Percentiles rank a stretch among this genome's conserved stretches.
phyloP scores from a whole-genome alignment of 2,888 invertebrate species.

The Xestia c-nigrum region DNA sequence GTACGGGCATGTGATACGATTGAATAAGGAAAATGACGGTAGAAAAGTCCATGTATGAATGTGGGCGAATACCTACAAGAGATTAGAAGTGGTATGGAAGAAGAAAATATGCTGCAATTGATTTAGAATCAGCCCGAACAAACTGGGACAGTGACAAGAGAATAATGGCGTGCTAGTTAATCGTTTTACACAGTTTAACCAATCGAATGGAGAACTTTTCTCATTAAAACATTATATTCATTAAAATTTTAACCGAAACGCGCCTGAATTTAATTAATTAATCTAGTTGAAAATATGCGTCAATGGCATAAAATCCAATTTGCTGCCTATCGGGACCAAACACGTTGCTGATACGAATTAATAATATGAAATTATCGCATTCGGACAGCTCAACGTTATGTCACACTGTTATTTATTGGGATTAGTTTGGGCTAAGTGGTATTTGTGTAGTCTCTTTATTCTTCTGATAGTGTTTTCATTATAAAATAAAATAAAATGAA shows the following conservation, averaged over 20 bases:
- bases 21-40: neutral
- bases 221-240: constrained; percentile 66
- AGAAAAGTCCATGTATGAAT: neutral
- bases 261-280: constrained; percentile 80
- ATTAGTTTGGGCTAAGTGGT: constrained; percentile 70
- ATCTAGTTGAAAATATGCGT: constrained; percentile 82
- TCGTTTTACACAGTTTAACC: constrained; percentile 27
- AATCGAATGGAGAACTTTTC: constrained; percentile 49
- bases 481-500: neutral
- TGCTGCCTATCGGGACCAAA: constrained; percentile 82
- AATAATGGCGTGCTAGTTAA: constrained; percentile 29
- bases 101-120: neutral
- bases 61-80: neutral
- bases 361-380: constrained; percentile 85
- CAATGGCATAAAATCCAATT: constrained; percentile 86
- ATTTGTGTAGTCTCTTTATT: constrained; percentile 37
- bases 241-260: constrained; percentile 75
- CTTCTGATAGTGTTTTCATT: constrained; percentile 8
- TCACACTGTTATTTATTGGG: constrained; percentile 68
- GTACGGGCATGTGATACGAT: neutral
- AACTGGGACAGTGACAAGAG: neutral
- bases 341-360: constrained; percentile 82
- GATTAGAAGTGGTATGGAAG: neutral
- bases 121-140: neutral
- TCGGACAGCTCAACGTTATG: constrained; percentile 75